Conservation (phyloP, 2,888 invertebrate species). For the Diadegma fenestrale region DNA sequence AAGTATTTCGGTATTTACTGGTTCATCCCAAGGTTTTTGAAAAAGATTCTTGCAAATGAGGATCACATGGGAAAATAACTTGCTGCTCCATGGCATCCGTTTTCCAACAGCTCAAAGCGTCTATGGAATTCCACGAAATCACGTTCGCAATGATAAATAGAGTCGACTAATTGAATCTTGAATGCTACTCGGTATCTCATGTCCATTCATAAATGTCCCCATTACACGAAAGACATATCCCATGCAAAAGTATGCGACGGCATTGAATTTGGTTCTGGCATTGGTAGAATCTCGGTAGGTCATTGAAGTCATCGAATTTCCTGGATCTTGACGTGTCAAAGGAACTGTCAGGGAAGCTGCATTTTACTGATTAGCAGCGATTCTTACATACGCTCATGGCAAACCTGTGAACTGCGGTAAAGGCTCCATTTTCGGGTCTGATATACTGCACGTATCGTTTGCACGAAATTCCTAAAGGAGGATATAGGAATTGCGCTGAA, state of each 20-base stretch:
- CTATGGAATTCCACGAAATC: not conserved
- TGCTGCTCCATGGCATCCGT: not conserved
- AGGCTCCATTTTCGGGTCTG: slow-evolving; percentile 2
- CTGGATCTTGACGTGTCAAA: not conserved
- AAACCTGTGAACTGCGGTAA: not conserved
- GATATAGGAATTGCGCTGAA: slow-evolving; percentile 64
- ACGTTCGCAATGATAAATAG: not conserved
- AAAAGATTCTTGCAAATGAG: slow-evolving; percentile 12
- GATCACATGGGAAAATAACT: not conserved
- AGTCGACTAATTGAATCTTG: not conserved
- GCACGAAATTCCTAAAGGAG: slow-evolving; percentile 56
- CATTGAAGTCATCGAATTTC: not conserved
- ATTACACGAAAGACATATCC: not conserved
- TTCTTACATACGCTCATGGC: not conserved
- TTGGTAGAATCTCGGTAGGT: not conserved
- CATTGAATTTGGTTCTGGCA: not conserved
- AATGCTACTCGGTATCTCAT: not conserved
- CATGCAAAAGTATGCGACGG: not conserved
- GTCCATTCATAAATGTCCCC: not conserved
- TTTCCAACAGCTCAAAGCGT: not conserved
- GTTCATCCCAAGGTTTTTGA: slow-evolving; percentile 14
- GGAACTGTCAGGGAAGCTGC: not conserved
- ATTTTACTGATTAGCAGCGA: slow-evolving; percentile 17
- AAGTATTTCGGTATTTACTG: slow-evolving; percentile 7
- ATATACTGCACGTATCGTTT: slow-evolving; percentile 50